Evolutionary conservation across 2,888 invertebrate genomes (phyloP).

Genomic region (Graphium colonna): DNA sequence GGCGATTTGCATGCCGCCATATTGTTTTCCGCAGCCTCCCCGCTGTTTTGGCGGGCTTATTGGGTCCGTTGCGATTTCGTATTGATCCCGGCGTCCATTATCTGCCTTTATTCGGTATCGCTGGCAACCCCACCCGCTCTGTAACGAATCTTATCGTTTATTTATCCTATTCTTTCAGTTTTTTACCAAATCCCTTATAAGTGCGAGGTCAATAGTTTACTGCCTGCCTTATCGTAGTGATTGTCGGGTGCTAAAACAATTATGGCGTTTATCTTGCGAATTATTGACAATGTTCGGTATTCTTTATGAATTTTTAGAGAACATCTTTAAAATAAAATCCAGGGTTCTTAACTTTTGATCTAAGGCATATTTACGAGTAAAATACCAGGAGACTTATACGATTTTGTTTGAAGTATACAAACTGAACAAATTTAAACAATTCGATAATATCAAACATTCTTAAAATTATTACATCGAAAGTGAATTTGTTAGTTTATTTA

Average conservation of each 20-base stretch:
- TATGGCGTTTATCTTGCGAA: background rate
- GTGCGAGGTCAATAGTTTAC: constrained; percentile 6
- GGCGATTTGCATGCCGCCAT: constrained; percentile 80
- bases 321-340: background rate
- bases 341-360: too few species aligned
- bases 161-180: constrained; percentile 38
- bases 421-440: too few species aligned
- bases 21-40: constrained; percentile 71
- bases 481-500: too few species aligned
- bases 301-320: background rate
- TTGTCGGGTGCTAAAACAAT: background rate
- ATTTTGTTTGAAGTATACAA: too few species aligned
- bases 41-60: constrained; percentile 76
- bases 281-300: background rate
- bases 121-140: constrained; percentile 64
- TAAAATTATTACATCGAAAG: too few species aligned
- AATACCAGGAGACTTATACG: too few species aligned
- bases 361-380: too few species aligned
- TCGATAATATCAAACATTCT: too few species aligned
- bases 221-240: background rate
- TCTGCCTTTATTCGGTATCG: constrained; percentile 75
- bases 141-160: constrained; percentile 56
- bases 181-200: constrained; percentile 9
- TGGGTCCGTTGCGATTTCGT: constrained; percentile 78
- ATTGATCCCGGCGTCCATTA: constrained; percentile 78